Percentiles rank a stretch among this genome's conserved stretches.
These are phyloP conservation scores for Philypnodon macrostomus DNA, from an alignment of 2,797 vertebrate species.

Conservation along the genomic window DNA sequence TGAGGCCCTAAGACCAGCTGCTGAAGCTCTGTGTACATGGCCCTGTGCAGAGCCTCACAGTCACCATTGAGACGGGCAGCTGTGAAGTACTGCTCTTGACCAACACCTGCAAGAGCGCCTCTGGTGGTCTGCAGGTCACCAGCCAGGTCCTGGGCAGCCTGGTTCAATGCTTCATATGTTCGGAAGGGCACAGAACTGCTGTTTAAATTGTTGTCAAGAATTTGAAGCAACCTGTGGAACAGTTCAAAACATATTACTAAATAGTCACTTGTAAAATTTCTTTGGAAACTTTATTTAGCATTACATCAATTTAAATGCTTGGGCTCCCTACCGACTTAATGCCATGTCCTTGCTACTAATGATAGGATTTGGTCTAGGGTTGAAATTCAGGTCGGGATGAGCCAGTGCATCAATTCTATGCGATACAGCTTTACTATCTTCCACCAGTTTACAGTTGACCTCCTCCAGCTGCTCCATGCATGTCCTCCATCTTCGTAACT, in stretches of 20 bases:
- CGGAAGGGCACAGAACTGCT: conserved; percentile 79
- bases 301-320: not conserved
- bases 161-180: conserved; percentile 81
- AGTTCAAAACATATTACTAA: not conserved
- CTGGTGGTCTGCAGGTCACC: conserved; percentile 65
- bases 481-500: conserved; percentile 75
- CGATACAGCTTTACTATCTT: conserved; percentile 50
- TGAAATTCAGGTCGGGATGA: conserved; percentile 68
- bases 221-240: conserved; percentile 81
- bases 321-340: conserved; percentile 78
- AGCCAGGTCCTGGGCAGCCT: conserved; percentile 74
- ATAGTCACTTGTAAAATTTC: not conserved
- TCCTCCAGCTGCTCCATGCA: conserved; percentile 71
- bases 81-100: conserved; percentile 72
- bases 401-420: conserved; percentile 70
- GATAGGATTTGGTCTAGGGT: conserved; percentile 63
- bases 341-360: conserved; percentile 80
- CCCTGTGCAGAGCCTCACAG: conserved; percentile 72
- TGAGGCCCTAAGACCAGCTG: conserved; percentile 80
- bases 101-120: conserved; percentile 70
- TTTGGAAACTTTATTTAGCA: not conserved
- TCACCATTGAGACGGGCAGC: conserved; percentile 71
- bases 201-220: conserved; percentile 73
- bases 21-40: conserved; percentile 80
- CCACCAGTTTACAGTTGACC: conserved; percentile 70